Conservation (phyloP, 2,888 invertebrate species). For the Caenorhabditis panamensis region DNA sequence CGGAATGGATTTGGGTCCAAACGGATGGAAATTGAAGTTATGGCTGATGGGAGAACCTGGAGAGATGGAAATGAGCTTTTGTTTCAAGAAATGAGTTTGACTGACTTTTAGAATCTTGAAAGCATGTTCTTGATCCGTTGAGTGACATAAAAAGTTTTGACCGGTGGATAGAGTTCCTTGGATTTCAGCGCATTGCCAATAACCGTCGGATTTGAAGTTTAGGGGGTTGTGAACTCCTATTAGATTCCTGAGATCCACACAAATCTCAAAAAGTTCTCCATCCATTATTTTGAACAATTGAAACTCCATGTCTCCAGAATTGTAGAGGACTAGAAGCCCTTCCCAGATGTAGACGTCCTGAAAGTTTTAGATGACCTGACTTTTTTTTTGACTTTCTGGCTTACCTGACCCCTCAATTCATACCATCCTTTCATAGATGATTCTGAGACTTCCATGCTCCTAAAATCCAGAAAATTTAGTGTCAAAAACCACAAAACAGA, state of each 20-base stretch:
- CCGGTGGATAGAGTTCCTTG: slow-evolving; percentile 20
- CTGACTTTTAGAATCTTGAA: slow-evolving; percentile 37
- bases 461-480: neutral
- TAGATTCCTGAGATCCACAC: no score
- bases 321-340: neutral
- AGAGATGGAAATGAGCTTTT: neutral
- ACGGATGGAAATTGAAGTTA: slow-evolving; percentile 34
- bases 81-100: neutral
- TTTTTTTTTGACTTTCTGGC: neutral
- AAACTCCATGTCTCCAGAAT: neutral
- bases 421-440: slow-evolving; percentile 25
- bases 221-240: neutral
- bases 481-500: neutral
- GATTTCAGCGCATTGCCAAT: slow-evolving; percentile 57
- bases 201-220: slow-evolving; percentile 38
- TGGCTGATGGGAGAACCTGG: slow-evolving; percentile 43
- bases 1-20: slow-evolving; percentile 49
- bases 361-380: neutral
- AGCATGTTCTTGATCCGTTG: slow-evolving; percentile 29
- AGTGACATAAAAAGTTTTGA: slow-evolving; percentile 47
- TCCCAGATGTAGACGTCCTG: slow-evolving; percentile 27
- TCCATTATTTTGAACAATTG: slow-evolving; percentile 21
- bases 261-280: slow-evolving; percentile 16
- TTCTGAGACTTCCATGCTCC: neutral
- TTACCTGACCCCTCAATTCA: neutral